Conservation (phyloP, 2,113 vertebrate species). For the Cyphomyrus plagiostoma region DNA sequence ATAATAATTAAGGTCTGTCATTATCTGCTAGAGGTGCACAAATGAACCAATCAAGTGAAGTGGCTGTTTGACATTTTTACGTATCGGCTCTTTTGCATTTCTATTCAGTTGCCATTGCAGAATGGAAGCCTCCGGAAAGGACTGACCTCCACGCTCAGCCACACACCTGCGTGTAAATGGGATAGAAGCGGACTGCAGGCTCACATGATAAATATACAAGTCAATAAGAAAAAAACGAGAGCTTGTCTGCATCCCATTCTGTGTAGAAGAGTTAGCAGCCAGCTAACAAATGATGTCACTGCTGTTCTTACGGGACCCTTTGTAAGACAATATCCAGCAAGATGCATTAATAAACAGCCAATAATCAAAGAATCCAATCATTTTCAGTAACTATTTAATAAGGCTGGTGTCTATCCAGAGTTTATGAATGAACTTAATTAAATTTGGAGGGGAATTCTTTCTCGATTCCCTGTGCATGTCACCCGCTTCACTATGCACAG, state of each 20-base stretch:
- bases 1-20: background rate
- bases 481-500: background rate
- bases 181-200: background rate
- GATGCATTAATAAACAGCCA: background rate
- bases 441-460: background rate
- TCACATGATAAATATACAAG: background rate
- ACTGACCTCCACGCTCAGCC: background rate
- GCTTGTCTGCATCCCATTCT: background rate
- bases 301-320: background rate
- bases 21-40: background rate
- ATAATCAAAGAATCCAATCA: background rate
- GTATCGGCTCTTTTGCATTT: background rate
- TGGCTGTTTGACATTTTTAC: background rate
- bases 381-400: background rate
- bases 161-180: background rate
- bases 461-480: background rate
- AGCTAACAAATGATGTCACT: background rate
- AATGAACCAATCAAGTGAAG: background rate
- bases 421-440: background rate
- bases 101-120: background rate
- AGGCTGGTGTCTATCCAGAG: background rate
- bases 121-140: background rate
- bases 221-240: background rate
- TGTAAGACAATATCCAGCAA: background rate
- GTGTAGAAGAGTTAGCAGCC: background rate